phyloP scores from a whole-genome alignment of 1,140 invertebrate genomes.

The Aphis gossypii region DNA sequence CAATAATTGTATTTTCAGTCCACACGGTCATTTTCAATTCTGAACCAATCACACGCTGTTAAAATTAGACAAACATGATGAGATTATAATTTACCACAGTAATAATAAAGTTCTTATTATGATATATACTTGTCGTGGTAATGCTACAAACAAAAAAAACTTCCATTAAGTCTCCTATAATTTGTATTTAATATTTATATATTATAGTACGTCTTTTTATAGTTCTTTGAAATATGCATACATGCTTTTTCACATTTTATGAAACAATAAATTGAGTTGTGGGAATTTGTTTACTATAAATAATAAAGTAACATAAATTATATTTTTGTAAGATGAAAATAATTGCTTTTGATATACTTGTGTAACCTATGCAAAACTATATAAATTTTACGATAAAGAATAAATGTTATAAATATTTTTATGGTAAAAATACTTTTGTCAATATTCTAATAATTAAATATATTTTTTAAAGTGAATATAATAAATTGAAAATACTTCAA shows the following conservation, averaged over 20 bases:
- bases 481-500: background rate
- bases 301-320: no score
- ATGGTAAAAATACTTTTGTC: no score
- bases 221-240: no score
- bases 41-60: background rate
- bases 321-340: background rate
- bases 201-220: no score
- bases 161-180: no score
- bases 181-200: no score
- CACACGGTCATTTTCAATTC: background rate
- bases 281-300: background rate
- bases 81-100: background rate
- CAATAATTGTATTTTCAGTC: no score
- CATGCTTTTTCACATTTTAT: background rate
- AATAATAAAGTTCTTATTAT: background rate
- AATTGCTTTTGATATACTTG: background rate
- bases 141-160: no score
- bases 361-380: background rate
- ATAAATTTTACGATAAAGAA: background rate
- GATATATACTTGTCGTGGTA: background rate
- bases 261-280: background rate
- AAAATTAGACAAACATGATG: background rate
- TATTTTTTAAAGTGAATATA: background rate
- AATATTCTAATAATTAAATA: background rate
- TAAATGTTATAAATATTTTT: no score